Evolutionary conservation across 2,888 invertebrate genomes (phyloP).

Genomic region (Hyposoter dolosus): DNA sequence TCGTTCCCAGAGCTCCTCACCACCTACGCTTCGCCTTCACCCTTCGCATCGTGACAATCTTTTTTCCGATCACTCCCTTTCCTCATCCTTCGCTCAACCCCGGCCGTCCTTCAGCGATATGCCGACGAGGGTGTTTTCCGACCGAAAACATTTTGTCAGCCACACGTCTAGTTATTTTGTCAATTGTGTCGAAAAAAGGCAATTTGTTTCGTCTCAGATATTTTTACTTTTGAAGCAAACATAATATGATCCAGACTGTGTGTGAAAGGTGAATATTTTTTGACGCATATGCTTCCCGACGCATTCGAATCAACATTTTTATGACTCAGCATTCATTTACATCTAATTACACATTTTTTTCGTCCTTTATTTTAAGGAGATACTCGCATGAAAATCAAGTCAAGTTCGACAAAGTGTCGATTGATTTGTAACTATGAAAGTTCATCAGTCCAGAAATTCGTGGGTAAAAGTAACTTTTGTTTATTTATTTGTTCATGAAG

Average conservation of each 20-base stretch:
- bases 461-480: too few species aligned
- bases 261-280: background rate
- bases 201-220: background rate
- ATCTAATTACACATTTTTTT: background rate
- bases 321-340: background rate
- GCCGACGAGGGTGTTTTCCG: background rate
- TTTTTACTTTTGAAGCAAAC: slow-evolving; percentile 1
- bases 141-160: slow-evolving; percentile 7
- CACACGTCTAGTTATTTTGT: slow-evolving; percentile 25
- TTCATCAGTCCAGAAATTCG: too few species aligned
- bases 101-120: background rate
- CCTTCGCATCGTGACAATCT: slow-evolving; percentile 48
- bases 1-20: slow-evolving; percentile 38
- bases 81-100: background rate
- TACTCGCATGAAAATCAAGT: too few species aligned
- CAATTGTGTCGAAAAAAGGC: slow-evolving; percentile 4
- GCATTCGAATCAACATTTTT: background rate
- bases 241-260: background rate
- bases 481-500: too few species aligned
- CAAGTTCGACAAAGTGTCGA: too few species aligned
- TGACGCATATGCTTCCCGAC: background rate
- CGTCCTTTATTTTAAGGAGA: too few species aligned
- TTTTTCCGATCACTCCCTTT: background rate
- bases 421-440: too few species aligned
- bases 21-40: slow-evolving; percentile 22